A percentile compares a stretch with the other conserved stretches of the same genome.
Conservation (phyloP, 2,888 invertebrate genomes). For the Harpagoxenus sublaevis region DNA sequence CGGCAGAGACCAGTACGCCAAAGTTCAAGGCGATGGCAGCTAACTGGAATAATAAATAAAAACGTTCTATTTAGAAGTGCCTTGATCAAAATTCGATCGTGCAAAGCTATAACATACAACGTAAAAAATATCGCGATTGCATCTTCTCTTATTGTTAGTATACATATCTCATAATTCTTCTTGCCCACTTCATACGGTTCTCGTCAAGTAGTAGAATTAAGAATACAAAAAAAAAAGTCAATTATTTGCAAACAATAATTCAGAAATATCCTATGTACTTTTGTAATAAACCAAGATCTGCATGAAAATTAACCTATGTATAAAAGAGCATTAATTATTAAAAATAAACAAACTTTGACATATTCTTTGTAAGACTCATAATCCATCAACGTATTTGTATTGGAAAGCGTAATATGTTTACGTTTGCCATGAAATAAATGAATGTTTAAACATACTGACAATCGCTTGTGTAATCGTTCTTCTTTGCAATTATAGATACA, state of each 20-base stretch:
- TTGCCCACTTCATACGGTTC: background rate
- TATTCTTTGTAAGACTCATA: background rate
- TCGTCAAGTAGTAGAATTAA: too few relatives aligned
- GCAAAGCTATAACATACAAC: background rate
- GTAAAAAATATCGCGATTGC: background rate
- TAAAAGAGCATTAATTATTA: background rate
- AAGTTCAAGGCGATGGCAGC: conserved; percentile 92
- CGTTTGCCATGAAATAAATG: background rate
- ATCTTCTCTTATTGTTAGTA: background rate
- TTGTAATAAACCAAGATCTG: background rate
- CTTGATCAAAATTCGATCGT: background rate
- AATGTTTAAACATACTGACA: background rate
- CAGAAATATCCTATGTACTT: background rate
- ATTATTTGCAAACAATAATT: background rate
- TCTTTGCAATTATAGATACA: background rate
- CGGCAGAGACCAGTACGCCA: conserved; percentile 91
- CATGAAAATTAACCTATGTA: too few relatives aligned
- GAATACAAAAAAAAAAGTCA: background rate
- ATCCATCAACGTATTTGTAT: background rate
- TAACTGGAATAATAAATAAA: conserved; percentile 88
- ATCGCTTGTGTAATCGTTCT: too few relatives aligned
- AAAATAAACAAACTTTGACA: background rate
- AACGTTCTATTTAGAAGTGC: conserved; percentile 10
- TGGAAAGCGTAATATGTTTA: background rate
- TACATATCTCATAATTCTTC: background rate